Percentiles rank a stretch among this genome's conserved stretches.
Evolutionary conservation across 2,888 invertebrate genomes (phyloP).

Genomic region (Chrysodeixis includens): DNA sequence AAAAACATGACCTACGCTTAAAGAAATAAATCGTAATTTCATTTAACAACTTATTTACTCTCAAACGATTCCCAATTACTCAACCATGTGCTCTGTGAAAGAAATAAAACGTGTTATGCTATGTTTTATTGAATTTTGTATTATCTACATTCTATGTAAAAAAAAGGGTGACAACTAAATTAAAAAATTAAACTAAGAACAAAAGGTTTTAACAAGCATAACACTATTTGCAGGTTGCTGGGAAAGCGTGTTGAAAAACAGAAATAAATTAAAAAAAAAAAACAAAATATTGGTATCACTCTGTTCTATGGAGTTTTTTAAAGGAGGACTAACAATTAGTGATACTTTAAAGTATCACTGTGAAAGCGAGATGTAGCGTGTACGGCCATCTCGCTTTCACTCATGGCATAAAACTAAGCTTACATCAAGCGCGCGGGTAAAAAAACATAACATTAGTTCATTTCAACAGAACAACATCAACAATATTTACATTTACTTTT

Average conservation of each 20-base stretch:
- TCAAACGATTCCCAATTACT: slow-evolving; percentile 55
- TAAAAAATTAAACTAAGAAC: not conserved
- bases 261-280: not conserved
- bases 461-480: too few species aligned
- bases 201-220: not conserved
- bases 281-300: not conserved
- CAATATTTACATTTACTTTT: too few species aligned
- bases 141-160: not conserved
- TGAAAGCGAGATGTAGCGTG: too few species aligned
- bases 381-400: too few species aligned
- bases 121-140: not conserved
- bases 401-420: too few species aligned
- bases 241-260: not conserved
- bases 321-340: too few species aligned
- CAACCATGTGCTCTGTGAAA: slow-evolving; percentile 85
- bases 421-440: too few species aligned
- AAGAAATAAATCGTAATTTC: slow-evolving; percentile 26
- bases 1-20: slow-evolving; percentile 33
- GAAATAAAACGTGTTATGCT: slow-evolving; percentile 28
- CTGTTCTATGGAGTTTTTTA: too few species aligned
- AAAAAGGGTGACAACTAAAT: not conserved
- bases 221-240: not conserved
- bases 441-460: too few species aligned
- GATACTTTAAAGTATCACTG: too few species aligned
- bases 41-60: slow-evolving; percentile 32